Conservation (phyloP, 2,113 vertebrate genomes). For the Oceanodroma tethys region DNA sequence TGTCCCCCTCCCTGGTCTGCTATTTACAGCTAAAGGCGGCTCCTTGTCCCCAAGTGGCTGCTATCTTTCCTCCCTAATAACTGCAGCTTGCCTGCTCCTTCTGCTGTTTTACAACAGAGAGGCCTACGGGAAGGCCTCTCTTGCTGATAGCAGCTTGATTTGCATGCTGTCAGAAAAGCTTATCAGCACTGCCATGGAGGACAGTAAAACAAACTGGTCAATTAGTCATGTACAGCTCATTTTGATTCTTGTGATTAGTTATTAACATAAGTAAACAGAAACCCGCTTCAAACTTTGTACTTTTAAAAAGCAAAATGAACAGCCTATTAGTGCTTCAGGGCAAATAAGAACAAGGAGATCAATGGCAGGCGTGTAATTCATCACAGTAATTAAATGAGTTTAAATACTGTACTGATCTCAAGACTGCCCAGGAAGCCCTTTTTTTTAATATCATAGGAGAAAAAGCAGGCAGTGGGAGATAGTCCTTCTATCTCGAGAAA, state of each 20-base stretch:
- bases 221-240: constrained; percentile 44
- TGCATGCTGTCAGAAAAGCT: constrained; percentile 9
- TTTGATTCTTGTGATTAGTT: constrained; percentile 29
- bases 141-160: constrained; percentile 17
- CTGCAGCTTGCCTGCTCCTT: background rate
- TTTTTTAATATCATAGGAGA: background rate
- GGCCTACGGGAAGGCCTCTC: background rate
- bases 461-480: background rate
- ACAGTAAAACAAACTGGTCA: constrained; percentile 13
- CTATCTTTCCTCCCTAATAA: constrained; percentile 1
- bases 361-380: constrained; percentile 40
- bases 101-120: background rate
- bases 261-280: constrained; percentile 59
- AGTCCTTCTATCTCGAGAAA: background rate
- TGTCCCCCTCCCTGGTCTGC: background rate
- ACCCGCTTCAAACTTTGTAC: constrained; percentile 28
- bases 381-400: constrained; percentile 49
- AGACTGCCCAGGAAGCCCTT: background rate
- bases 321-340: constrained; percentile 33
- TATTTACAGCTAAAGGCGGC: constrained; percentile 23
- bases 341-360: constrained; percentile 52
- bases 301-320: constrained; percentile 57
- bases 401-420: constrained; percentile 34
- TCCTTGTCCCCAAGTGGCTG: background rate
- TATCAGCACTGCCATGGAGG: background rate